A percentile compares a stretch with the other conserved stretches of the same genome.
Conservation (phyloP, 2,797 vertebrate species). For the Acipenser oxyrinchus region DNA sequence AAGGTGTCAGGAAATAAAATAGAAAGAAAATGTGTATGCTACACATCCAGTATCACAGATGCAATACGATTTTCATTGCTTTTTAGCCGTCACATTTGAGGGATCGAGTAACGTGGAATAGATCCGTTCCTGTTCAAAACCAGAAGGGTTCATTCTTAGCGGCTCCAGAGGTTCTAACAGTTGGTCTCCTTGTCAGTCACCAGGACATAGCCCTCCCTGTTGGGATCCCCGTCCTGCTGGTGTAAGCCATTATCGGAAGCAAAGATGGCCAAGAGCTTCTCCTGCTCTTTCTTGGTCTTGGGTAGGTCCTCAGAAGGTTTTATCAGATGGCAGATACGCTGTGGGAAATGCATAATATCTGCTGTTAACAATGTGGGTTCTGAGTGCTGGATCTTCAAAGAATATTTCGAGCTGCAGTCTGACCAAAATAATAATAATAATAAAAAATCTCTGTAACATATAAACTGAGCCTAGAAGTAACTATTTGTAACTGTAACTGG, state of each 20-base stretch:
- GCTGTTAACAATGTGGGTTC: no score
- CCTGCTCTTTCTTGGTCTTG: slow-evolving; percentile 50
- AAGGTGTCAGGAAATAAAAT: no score
- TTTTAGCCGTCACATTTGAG: not conserved
- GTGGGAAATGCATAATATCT: slow-evolving; percentile 15
- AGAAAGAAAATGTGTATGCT: no score
- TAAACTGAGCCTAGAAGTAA: no score
- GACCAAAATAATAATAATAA: no score
- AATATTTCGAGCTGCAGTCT: no score
- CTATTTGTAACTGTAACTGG: no score
- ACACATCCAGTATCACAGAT: no score
- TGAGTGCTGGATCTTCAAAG: no score
- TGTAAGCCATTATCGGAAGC: slow-evolving; percentile 40
- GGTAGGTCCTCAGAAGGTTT: slow-evolving; percentile 54
- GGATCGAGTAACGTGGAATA: not conserved
- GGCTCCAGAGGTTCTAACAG: slow-evolving; percentile 36
- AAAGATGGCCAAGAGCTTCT: slow-evolving; percentile 45
- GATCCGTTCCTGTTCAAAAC: not conserved
- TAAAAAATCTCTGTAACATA: no score
- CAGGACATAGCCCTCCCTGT: slow-evolving; percentile 51
- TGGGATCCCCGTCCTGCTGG: slow-evolving; percentile 38
- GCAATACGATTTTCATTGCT: not conserved
- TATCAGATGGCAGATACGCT: slow-evolving; percentile 47
- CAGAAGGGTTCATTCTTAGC: not conserved
- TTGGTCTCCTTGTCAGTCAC: slow-evolving; percentile 57